Evolutionary conservation across 2,888 invertebrate genomes (phyloP).

Genomic region (Plemyria rubiginata): DNA sequence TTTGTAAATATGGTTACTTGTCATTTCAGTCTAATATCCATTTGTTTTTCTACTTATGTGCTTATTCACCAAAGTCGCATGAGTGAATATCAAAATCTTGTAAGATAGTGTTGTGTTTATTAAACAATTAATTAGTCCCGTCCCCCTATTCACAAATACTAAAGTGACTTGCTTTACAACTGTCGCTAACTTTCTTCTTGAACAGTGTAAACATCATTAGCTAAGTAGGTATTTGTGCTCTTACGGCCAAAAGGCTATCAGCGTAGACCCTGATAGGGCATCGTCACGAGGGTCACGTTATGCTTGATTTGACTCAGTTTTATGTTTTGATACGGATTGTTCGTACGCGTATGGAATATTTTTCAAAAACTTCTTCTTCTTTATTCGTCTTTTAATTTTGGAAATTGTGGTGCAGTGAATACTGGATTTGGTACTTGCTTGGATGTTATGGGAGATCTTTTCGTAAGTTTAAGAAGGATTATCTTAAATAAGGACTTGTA

Average conservation of each 20-base stretch:
- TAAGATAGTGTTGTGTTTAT: not conserved
- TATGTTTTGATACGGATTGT: slow-evolving; percentile 18
- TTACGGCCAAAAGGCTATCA: slow-evolving; percentile 34
- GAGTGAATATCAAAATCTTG: not conserved
- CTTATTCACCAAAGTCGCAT: not conserved
- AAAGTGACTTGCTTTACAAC: not conserved
- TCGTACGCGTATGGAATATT: slow-evolving; percentile 20
- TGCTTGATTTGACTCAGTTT: slow-evolving; percentile 39
- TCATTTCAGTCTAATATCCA: no score
- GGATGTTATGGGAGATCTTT: slow-evolving; percentile 56
- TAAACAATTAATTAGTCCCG: not conserved
- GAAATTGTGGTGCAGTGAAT: not conserved
- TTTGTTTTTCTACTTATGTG: not conserved
- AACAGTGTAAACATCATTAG: slow-evolving; percentile 46
- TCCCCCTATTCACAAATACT: not conserved
- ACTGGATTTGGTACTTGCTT: slow-evolving; percentile 8
- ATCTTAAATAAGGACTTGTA: no score
- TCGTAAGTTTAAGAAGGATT: slow-evolving; percentile 60
- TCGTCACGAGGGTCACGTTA: slow-evolving; percentile 21
- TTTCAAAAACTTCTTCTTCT: not conserved
- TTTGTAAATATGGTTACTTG: no score
- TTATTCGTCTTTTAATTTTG: not conserved
- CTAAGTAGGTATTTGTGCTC: slow-evolving; percentile 36
- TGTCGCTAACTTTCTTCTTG: not conserved
- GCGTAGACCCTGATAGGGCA: slow-evolving; percentile 29